A percentile compares a stretch with the other conserved stretches of the same genome.
These are phyloP conservation scores for Hydrolagus affinis DNA, from an alignment of 2,113 vertebrate species.

Conservation along the genomic window DNA sequence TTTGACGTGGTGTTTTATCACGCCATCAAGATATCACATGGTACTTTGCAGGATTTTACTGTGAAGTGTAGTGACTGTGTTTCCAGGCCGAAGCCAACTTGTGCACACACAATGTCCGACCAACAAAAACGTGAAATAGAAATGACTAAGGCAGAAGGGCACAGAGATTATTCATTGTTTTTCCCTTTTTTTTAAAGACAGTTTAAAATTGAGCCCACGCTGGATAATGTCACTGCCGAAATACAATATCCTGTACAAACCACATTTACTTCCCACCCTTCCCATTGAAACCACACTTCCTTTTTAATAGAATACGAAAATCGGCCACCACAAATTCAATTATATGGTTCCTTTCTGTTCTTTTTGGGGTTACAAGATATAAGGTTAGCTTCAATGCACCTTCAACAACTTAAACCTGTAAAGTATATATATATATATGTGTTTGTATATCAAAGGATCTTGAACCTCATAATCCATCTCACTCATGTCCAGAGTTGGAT, in stretches of 20 bases:
- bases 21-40: too few relatives aligned
- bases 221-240: not conserved
- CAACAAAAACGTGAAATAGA: too few relatives aligned
- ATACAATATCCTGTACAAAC: conserved; percentile 16
- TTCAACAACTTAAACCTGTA: not conserved
- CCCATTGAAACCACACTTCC: not conserved
- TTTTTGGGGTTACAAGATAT: not conserved
- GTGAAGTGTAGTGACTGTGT: too few relatives aligned
- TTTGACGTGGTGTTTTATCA: too few relatives aligned
- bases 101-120: too few relatives aligned
- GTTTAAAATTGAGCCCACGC: not conserved
- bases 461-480: not conserved
- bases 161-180: not conserved
- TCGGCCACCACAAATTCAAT: not conserved
- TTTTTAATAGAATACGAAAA: not conserved
- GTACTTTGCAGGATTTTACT: too few relatives aligned
- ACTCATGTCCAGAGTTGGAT: not conserved
- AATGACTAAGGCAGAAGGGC: not conserved
- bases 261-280: not conserved
- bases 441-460: not conserved
- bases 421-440: not conserved
- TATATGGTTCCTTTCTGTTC: not conserved
- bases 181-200: not conserved
- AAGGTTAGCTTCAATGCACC: not conserved
- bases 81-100: too few relatives aligned